Evolutionary conservation across 2,797 vertebrate genomes (phyloP), one percentile per base, ranked within the genome.

Genomic region (Thunnus albacares): DNA sequence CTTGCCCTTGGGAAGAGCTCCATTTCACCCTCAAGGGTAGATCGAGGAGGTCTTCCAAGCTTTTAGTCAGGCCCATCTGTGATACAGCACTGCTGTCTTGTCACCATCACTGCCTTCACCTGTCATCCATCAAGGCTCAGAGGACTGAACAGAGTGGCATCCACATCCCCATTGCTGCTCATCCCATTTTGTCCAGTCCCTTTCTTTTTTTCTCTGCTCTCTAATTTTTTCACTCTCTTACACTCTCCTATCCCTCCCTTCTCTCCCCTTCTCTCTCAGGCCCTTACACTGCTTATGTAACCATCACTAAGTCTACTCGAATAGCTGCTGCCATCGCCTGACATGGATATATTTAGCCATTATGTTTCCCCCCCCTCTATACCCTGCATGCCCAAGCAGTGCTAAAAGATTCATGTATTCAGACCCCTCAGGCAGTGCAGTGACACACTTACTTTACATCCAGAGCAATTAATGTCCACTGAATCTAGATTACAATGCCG

Each of bases 361-460:
- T 86, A 89, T 80, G 89, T 78, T 45, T 49, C 45, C 59, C 63
- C 28, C 77, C 63, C 73, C 55, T 17, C 58, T 41, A 77, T 84
- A 86, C 90, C 89, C 88, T 87, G 88, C 92, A 92, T 96, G 94
- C 94, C 94, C 93, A 95, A 96, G 95, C 95, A 95, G 96, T 95
- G 96, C 96, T 98, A 96, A 97, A 97, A 93, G 93, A 96, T 95
- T 96, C 95, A 97, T 97, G 95, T 95, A 95, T 95, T 95, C 93
- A 88, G 87, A 87, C 94, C 96, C 92, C 96, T 87, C 90, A 87
- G 96, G 97, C 95, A 24, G 86, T 92, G 94, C 91, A 91, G 93
- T 97, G 97, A 96, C 96, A 97, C 96, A 97, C 95, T 97, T 98
- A 96, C 96, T 97, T 94, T 96, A 96, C 94, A 95, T 97, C 95